Evolutionary conservation across 1,140 invertebrate species (phyloP), one percentile per base, ranked within the genome.

Genomic region (Ruditapes philippinarum): DNA sequence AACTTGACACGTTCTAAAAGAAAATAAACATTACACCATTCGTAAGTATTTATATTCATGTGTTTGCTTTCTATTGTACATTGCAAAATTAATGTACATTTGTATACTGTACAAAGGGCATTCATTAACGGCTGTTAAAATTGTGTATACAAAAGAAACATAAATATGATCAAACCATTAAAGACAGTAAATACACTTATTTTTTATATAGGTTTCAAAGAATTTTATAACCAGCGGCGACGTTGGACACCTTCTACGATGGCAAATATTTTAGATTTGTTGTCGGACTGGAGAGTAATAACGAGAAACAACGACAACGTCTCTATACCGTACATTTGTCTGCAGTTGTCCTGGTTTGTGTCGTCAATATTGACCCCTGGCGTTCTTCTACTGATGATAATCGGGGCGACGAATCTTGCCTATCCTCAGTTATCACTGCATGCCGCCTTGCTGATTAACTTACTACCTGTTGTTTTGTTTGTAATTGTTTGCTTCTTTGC

Each of bases 301-400:
- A 98, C 99, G 36, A 97, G 98, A 95, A 98, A 99, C 76, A 99
- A 99, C 93, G 98, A 99, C 92, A 99, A 99, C 94, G 99, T 99
- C 42, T 57, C 54, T 25, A 22, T 57, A 19, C 9, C 33, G 4
- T 68, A 68, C 25, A 31, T 68, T 7, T 14, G 99, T 88, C 97
- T 98, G 60, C 92, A 94, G n/a, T 49, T 87, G 25, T 74, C 85
- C 12, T 60, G 91, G 92, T 95, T 97, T 92, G 90, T 96, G 9
- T 97, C 96, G 11, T 96, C 96, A 0, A 95, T 97, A 74, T 91
- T 97, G 5, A 97, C 97, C 33, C 97, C 97, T 14, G 97, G 97
- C 33, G 97, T 96, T 3, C 97, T 97, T 54, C 97, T 97, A 85
- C 95, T 97, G 14, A 97, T 97, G 96, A 95, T 97, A 62, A 96